Evolutionary conservation across 1,140 invertebrate genomes (phyloP).

Genomic region (Drosophila kepulauana): DNA sequence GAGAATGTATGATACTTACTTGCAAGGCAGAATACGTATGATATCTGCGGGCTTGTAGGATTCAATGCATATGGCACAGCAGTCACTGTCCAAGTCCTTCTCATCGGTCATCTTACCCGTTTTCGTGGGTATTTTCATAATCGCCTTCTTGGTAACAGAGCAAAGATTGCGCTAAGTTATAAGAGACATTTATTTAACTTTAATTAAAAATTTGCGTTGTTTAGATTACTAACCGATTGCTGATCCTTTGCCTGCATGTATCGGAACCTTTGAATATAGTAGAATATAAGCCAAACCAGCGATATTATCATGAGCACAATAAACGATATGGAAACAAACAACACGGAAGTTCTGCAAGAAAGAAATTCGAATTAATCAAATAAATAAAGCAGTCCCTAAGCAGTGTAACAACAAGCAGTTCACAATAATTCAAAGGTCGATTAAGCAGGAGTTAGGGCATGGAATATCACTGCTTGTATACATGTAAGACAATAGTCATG

Average conservation of each 20-base stretch:
- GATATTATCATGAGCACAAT: slow-evolving; percentile 97
- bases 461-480: background rate
- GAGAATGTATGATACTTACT: slow-evolving; percentile 86
- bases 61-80: slow-evolving; percentile 97
- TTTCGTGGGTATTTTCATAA: slow-evolving; percentile 95
- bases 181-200: slow-evolving; percentile 15
- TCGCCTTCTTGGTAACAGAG: slow-evolving; percentile 95
- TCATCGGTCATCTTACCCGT: slow-evolving; percentile 92
- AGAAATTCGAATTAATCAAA: slow-evolving; percentile 19
- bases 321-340: slow-evolving; percentile 97
- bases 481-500: background rate
- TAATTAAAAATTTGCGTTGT: background rate
- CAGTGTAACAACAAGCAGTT: background rate
- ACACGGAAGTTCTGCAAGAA: slow-evolving; percentile 91
- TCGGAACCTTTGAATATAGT: slow-evolving; percentile 96
- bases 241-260: slow-evolving; percentile 96
- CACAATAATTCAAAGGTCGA: background rate
- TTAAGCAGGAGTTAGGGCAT: background rate
- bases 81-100: slow-evolving; percentile 93
- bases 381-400: background rate
- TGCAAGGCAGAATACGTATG: slow-evolving; percentile 94
- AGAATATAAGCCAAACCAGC: slow-evolving; percentile 96
- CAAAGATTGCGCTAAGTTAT: slow-evolving; percentile 90
- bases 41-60: slow-evolving; percentile 93
- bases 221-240: slow-evolving; percentile 68